Base-by-base conservation (phyloP, 2,113 vertebrate genomes). In the Terrapene triunguis region DNA sequence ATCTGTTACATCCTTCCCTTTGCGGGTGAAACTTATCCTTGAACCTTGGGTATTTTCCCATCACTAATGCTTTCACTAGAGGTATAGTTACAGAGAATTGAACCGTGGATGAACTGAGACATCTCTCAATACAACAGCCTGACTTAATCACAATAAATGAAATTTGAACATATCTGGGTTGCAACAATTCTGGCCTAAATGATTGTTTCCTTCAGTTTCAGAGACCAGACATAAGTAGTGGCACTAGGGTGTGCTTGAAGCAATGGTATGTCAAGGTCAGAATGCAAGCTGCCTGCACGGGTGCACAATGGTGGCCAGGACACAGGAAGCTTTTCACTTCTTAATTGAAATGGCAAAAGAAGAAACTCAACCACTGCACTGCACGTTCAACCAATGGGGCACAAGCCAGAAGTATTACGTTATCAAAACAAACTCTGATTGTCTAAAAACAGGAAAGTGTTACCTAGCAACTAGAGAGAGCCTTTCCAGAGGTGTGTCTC, bases 1-100 rank as follows among this genome's bases (percentile, higher is more conserved):
- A 47, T 51, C 51, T 81, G 7, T 87, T 82, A 38, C 17, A 89
- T 83, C 79, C 92, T 92, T 92, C 29, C 42, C 6, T 86, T 50
- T 6, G 55, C 2, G 9, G 84, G 69, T 82, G 32, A 65, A 89
- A n/a, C 80, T 89, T 44, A 38, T 79, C 94, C 94, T 96, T 97
- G 96, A 96, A 24, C 85, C 55, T 47, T 80, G 82, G 1, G 47
- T 62, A 87, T 93, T 27, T 1, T n/a, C 29, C 57, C 38, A 53
- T 87, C 74, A 51, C 38, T 53, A 88, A n/a, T 82, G 65, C 47
- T 87, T 32, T 4, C 8, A 6, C 10, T 21, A 65, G 85, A 24
- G 53, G 0, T 74, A 84, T 42, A 74, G 22, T 24, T 74, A 65
- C 38, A 74, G 19, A 74, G 65, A 2, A 38, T 47, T n/a, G 29